Percentiles rank a stretch among this genome's conserved stretches.
phyloP scores from a whole-genome alignment of 2,113 vertebrate genomes.

The Reinhardtius hippoglossoides region DNA sequence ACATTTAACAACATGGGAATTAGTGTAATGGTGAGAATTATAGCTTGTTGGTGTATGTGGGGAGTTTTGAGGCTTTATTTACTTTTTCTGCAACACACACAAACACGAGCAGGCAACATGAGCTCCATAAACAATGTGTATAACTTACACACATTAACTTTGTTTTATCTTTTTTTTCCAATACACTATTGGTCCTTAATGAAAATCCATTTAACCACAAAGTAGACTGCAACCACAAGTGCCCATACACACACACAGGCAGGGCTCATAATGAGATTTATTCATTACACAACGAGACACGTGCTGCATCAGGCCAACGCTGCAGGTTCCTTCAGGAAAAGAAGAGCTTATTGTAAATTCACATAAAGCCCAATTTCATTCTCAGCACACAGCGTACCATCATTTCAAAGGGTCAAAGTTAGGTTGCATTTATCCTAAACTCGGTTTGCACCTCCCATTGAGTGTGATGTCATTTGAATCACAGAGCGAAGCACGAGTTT shows the following conservation, averaged over 20 bases:
- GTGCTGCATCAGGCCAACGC: background rate
- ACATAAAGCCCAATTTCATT: background rate
- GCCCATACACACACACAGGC: background rate
- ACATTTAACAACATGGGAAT: constrained; percentile 51
- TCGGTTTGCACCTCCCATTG: too few relatives aligned
- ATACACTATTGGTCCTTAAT: background rate
- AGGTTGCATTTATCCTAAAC: background rate
- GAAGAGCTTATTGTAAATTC: background rate
- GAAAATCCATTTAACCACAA: background rate
- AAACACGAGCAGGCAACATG: constrained; percentile 7
- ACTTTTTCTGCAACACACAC: constrained; percentile 10
- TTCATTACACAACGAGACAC: background rate
- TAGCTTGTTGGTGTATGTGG: constrained; percentile 28
- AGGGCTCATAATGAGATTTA: background rate
- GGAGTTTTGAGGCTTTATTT: constrained; percentile 39
- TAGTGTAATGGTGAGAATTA: constrained; percentile 34
- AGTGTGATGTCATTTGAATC: too few relatives aligned
- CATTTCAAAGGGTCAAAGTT: background rate
- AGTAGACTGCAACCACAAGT: background rate
- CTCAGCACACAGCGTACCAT: background rate
- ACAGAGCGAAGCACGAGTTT: too few relatives aligned
- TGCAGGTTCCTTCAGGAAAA: background rate
- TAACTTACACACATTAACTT: background rate
- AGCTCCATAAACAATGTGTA: constrained; percentile 2
- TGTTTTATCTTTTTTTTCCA: constrained; percentile 18